Base-by-base conservation (phyloP, 2,888 invertebrate genomes). In the Drosophila rellima region DNA sequence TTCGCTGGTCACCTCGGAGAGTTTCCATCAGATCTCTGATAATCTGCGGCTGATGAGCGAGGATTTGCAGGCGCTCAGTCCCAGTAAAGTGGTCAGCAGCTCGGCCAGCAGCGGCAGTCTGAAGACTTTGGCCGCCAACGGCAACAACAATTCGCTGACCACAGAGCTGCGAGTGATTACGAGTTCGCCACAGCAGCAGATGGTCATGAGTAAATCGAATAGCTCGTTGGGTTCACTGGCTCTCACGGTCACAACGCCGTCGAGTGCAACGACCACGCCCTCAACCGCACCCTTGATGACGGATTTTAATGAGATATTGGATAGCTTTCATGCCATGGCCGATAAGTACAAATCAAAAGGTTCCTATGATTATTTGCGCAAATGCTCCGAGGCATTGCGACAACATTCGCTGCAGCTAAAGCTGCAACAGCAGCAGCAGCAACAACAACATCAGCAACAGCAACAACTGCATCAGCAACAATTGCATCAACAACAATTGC, bases 271-370 rank as follows among this genome's bases (percentile, higher is more conserved):
- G 17, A 86, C 88, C 5, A 91, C 91, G 45, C 91, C 91, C 40
- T 91, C 91, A 0, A 91, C 91, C 1, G 89, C 91, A 1, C 90
- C 91, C 0, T 80, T 87, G 40, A 79, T 89, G 65, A 90, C 90
- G 18, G 92, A 92, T 69, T 92, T 92, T 55, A 92, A 93, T 79
- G 92, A 92, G 78, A 93, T 93, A 15, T 64, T 93, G 59, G 93
- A 93, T 60, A 92, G 92, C 66, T 93, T 93, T 67, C 92, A 93
- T 70, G 91, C 91, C 75, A 90, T 93, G 91, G 92, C 92, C 57
- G 92, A 92, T 56, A 91, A 91, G 83, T 92, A 92, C 80, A 92
- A 92, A 89, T 90, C 92, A 64, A 91, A 90, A 80, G 92, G 92
- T 86, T 92, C 92, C 81, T 89, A 92, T 57, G 93, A 93, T 54